Evolutionary conservation across 1,140 invertebrate genomes (phyloP), one percentile per base, ranked within the genome.

Genomic region (Globodera ellingtonae): DNA sequence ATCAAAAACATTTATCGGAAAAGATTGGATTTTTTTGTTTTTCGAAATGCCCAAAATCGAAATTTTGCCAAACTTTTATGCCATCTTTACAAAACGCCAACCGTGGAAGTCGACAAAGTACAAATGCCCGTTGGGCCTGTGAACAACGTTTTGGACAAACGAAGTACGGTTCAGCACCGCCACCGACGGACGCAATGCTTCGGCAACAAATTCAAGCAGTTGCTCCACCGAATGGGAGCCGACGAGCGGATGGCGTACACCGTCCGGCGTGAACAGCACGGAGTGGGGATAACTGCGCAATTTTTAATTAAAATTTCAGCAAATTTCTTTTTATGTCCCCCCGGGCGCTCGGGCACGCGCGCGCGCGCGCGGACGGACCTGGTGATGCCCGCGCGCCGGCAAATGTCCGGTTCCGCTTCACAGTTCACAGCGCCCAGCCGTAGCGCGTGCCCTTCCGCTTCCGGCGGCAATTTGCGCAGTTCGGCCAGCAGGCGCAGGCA

Each of bases 401-500:
- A 92, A 2, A 92, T 84, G 47, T 82, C 71, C 6, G 78, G 79
- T 82, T 92, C 90, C 52, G 91, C 87, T 2, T 91, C 91, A 85
- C 92, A 92, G 83, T 92, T 91, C 3, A 92, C 89, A 8, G 91
- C 91, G 62, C 93, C 94, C 91, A 94, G 94, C 81, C 92, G 91
- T 13, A 89, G 56, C 46, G 18, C 24, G 47, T 48, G 62, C 24
- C 79, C 84, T 5, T 78, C 79, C 8, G 86, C n/a, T 21, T 80
- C 66, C 21, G 85, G 90, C 65, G 93, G 93, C 6, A 93, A 92
- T 89, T 93, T 93, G 10, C 94, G 90, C 70, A 94, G 90, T 90
- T 94, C 93, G 59, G 93, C 93, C 15, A 94, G 89, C 75, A 94
- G 90, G 78, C 91, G 90, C 89, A 93, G 92, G 87, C 94, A 95